Base-by-base conservation (phyloP, 2,113 vertebrate genomes). In the Lepus timidus region DNA sequence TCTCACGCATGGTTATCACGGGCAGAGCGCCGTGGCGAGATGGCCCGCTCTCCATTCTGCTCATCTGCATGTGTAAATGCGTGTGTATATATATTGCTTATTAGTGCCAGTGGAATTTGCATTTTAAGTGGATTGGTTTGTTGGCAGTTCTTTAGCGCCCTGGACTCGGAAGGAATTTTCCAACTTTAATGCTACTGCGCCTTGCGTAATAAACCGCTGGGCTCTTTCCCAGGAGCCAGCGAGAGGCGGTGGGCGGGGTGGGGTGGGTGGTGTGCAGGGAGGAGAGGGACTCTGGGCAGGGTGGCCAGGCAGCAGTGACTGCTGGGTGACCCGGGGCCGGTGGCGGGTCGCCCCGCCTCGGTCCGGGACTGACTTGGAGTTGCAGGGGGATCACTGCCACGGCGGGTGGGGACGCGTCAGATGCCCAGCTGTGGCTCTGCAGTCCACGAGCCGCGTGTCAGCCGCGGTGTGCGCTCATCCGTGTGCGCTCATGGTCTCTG, bases 61-160 rank as follows among this genome's bases (percentile, higher is more conserved):
- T 96, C 96, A 95, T 97, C 92, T 96, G 92, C 97, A 96, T 97
- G 95, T 95, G 44, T 82, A 94, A 96, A 93, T 92, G 96, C 78
- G 7, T 84, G 94, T 95, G 96, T 97, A 96, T 97, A 96, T 97
- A 97, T 96, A 97, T 96, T 97, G 97, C 97, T 97, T 96, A 97
- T 97, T 97, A 97, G 92, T 95, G 96, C 95, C 96, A 93, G 90
- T 55, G 68, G 92, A 93, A 97, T 97, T 97, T 97, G 96, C 96
- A 97, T 97, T 95, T 97, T 97, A 96, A 97, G 97, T 95, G 95
- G 94, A 95, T 97, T 83, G 92, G 76, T 95, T 88, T 70, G 19
- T 92, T 94, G 97, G 84, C 90, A 87, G 96, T 95, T 97, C 94
- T 96, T 90, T 78, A 97, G 91, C 82, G 74, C 85, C 73, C 71